Evolutionary conservation across 2,797 vertebrate genomes (phyloP), one percentile per base, ranked within the genome.

Genomic region (Podargus strigoides): DNA sequence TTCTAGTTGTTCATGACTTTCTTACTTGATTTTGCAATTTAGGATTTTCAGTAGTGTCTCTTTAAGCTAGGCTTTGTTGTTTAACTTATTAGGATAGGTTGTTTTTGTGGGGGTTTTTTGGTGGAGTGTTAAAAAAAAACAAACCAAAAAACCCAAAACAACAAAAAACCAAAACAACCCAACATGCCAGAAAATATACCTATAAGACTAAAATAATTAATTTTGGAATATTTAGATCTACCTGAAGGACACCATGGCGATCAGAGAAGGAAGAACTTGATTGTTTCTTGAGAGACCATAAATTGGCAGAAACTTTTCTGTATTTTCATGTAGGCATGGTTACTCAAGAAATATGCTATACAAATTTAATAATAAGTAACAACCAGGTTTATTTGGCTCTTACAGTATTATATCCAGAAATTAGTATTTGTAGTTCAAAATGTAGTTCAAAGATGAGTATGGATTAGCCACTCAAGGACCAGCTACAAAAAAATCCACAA

Each of bases 161-260:
- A n/a, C n/a, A n/a, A n/a, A n/a, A n/a, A n/a, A n/a, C n/a, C n/a
- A n/a, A n/a, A n/a, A n/a, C n/a, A n/a, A n/a, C n/a, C n/a, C n/a
- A n/a, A n/a, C n/a, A n/a, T n/a, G n/a, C n/a, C n/a, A n/a, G n/a
- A n/a, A n/a, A n/a, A n/a, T n/a, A n/a, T n/a, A n/a, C 20, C 5
- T 13, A 1, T 14, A 34, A 5, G 19, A 32, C 9, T 47, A 19
- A 52, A 78, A 63, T 5, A n/a, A 3, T 0, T 2, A 27, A 7
- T 74, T 81, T 70, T 69, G 16, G 14, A 62, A 17, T 62, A 49
- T 37, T 49, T 52, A 19, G 7, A 19, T 60, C 16, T 83, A 27
- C n/a, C 32, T 53, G 32, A 80, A 70, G 50, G 18, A 58, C 14
- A 27, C 27, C 1, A 1, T 41, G 34, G 34, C 60, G 16, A 37